Conservation (phyloP, 2,113 vertebrate species). For the Edolisoma coerulescens region DNA sequence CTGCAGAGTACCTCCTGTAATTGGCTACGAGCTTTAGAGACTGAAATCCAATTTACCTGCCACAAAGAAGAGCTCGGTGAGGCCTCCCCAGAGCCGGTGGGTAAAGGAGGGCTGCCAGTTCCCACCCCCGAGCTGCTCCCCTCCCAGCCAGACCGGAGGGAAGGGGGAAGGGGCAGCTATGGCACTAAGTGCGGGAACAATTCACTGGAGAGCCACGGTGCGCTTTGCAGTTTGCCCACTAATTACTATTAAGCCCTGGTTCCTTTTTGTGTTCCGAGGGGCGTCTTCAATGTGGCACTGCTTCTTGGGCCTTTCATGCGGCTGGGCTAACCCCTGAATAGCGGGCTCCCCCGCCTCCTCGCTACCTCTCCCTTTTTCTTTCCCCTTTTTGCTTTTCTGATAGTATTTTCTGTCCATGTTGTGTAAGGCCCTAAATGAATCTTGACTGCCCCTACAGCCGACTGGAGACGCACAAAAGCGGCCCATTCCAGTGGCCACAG, state of each 20-base stretch:
- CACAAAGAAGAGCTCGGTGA: constrained; percentile 16
- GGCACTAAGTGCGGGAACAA: constrained; percentile 67
- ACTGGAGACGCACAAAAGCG: constrained; percentile 92
- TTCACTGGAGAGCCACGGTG: constrained; percentile 59
- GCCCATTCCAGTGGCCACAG: constrained; percentile 84
- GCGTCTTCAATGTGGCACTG: constrained; percentile 62
- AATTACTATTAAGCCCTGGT: constrained; percentile 75
- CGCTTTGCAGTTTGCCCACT: constrained; percentile 76
- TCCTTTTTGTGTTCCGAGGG: constrained; percentile 69
- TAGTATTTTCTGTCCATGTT: constrained; percentile 87
- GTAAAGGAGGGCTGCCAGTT: neutral
- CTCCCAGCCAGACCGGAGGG: neutral
- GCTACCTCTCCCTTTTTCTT: constrained; percentile 27
- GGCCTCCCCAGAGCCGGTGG: neutral
- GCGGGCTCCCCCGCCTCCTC: constrained; percentile 20
- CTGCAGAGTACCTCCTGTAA: neutral
- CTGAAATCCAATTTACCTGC: constrained; percentile 66
- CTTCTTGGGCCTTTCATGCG: constrained; percentile 72
- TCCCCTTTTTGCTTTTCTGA: constrained; percentile 82
- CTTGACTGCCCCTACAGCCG: constrained; percentile 92
- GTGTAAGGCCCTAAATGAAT: constrained; percentile 89
- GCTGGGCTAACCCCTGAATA: constrained; percentile 69
- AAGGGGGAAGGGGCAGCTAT: constrained; percentile 12
- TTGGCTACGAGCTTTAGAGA: constrained; percentile 18
- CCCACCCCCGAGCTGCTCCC: neutral